Percentiles rank a stretch among this genome's conserved stretches.
These are phyloP conservation scores for Pilophorus perplexus DNA, from an alignment of 2,888 invertebrate genomes.

Conservation along the genomic window DNA sequence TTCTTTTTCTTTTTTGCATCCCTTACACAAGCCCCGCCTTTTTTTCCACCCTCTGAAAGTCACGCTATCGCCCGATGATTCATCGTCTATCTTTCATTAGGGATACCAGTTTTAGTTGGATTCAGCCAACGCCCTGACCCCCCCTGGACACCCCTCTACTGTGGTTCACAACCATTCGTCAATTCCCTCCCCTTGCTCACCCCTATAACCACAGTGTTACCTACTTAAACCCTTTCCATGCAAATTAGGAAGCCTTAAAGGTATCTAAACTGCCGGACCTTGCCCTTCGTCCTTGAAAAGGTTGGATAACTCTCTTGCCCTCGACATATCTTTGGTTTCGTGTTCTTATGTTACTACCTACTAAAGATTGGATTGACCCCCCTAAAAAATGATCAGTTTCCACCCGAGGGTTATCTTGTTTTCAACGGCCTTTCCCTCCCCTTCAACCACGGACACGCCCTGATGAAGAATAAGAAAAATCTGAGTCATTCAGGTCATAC, in stretches of 20 bases:
- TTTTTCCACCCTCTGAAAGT: neutral
- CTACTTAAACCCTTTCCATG: conserved; percentile 11
- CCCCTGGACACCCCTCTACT: too few species aligned
- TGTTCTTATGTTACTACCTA: too few species aligned
- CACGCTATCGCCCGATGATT: conserved; percentile 35
- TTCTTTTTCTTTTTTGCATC: too few species aligned
- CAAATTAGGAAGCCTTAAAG: conserved; percentile 20
- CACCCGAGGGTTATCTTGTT: too few species aligned
- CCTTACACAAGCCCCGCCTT: too few species aligned
- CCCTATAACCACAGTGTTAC: neutral
- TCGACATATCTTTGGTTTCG: conserved; percentile 19
- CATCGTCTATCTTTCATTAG: conserved; percentile 31
- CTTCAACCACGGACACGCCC: too few species aligned
- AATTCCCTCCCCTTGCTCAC: too few species aligned
- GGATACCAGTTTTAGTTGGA: conserved; percentile 32
- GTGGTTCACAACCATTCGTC: too few species aligned
- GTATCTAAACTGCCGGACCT: conserved; percentile 14
- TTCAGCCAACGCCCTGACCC: conserved; percentile 31
- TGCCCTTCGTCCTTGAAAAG: conserved; percentile 23
- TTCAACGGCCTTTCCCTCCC: too few species aligned
- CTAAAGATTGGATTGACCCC: neutral
- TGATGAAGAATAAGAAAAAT: too few species aligned
- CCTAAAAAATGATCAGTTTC: neutral
- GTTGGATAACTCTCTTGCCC: neutral
- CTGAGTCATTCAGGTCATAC: too few species aligned